Conservation (phyloP, 2,113 vertebrate species). For the Phaethornis superciliosus region DNA sequence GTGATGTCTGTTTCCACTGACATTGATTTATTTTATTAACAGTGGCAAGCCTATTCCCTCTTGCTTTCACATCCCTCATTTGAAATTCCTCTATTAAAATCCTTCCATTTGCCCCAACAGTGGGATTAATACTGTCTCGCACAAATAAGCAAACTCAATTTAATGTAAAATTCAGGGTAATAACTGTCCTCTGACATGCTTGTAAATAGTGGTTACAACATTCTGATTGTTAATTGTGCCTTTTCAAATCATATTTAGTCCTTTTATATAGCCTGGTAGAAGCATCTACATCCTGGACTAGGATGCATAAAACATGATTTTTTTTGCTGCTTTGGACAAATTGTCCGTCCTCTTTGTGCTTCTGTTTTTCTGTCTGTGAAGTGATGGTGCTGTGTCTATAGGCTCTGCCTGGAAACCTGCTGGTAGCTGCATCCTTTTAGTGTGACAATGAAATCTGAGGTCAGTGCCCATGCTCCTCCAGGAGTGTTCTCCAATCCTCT, state of each 20-base stretch:
- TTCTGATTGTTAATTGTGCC: background rate
- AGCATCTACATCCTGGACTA: background rate
- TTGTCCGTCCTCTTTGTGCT: rapidly evolving
- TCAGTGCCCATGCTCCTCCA: background rate
- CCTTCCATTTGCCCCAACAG: background rate
- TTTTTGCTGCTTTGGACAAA: background rate
- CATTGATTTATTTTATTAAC: constrained; percentile 19
- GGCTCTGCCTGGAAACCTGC: background rate
- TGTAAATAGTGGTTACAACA: background rate
- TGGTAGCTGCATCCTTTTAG: background rate
- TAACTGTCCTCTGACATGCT: background rate
- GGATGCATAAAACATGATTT: background rate
- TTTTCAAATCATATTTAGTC: background rate
- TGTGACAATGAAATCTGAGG: background rate
- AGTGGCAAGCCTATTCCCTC: background rate
- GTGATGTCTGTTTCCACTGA: constrained; percentile 1
- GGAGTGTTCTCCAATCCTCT: background rate
- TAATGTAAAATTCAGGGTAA: background rate
- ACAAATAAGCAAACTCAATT: background rate
- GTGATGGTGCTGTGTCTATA: background rate
- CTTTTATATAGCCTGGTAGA: background rate
- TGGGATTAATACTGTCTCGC: background rate
- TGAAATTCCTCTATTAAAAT: background rate
- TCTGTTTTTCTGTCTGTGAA: background rate
- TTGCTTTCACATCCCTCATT: background rate